Evolutionary conservation across 2,797 vertebrate species (phyloP).

Genomic region (Podarcis siculus): DNA sequence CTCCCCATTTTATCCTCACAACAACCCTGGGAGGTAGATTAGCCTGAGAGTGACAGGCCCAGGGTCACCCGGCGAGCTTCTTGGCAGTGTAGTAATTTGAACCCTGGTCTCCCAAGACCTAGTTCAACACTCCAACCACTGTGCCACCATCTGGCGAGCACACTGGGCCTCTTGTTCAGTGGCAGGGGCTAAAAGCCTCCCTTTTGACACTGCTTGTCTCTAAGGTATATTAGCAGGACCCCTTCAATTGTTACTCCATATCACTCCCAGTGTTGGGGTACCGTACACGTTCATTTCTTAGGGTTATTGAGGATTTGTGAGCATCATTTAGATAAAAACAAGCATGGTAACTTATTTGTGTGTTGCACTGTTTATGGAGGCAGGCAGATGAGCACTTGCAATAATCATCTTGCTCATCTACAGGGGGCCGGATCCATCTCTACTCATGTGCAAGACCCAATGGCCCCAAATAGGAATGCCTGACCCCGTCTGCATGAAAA

Average conservation of each 20-base stretch:
- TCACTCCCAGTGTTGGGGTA: not conserved
- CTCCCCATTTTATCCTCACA: too few relatives aligned
- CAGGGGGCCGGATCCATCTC: not conserved
- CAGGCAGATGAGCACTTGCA: not conserved
- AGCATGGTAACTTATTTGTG: not conserved
- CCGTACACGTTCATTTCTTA: not conserved
- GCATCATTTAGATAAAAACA: not conserved
- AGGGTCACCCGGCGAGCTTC: too few relatives aligned
- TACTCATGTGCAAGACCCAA: not conserved
- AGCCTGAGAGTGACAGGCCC: too few relatives aligned
- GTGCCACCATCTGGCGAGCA: not conserved
- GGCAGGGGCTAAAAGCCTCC: not conserved
- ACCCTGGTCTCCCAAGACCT: too few relatives aligned
- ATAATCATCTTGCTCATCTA: too few relatives aligned
- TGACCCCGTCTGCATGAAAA: not conserved
- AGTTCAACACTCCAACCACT: too few relatives aligned
- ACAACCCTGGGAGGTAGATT: too few relatives aligned
- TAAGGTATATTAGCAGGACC: not conserved
- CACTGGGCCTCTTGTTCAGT: not conserved
- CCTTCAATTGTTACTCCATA: not conserved
- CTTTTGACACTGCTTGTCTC: not conserved
- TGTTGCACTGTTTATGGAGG: not conserved
- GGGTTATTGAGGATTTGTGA: not conserved
- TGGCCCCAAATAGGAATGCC: not conserved
- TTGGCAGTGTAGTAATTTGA: too few relatives aligned